Conservation (phyloP, 2,888 invertebrate genomes). For the Xylocampa areola region DNA sequence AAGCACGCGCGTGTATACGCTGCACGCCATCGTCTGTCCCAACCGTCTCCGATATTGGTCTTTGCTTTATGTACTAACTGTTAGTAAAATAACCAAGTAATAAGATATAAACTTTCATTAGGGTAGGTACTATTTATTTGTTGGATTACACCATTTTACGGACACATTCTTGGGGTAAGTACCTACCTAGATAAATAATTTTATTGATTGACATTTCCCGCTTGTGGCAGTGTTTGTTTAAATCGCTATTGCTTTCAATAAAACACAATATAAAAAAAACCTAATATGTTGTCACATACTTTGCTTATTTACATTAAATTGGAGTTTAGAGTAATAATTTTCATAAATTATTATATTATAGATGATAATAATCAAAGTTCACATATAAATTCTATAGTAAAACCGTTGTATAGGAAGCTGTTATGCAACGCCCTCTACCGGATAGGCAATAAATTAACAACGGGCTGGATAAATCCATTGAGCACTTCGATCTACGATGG, state of each 20-base stretch:
- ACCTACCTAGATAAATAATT: no score
- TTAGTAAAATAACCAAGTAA: conserved; percentile 37
- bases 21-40: no score
- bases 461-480: conserved; percentile 80
- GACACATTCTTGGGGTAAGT: conserved; percentile 10
- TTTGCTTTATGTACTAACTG: conserved; percentile 47
- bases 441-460: conserved; percentile 81
- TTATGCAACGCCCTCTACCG: conserved; percentile 77
- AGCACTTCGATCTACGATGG: conserved; percentile 76
- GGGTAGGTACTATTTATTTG: conserved; percentile 14
- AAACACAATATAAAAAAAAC: no score
- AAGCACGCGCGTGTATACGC: no score
- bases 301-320: no score
- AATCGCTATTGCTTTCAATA: no score
- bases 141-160: conserved; percentile 43
- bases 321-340: no score
- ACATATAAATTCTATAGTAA: conserved; percentile 45
- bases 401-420: conserved; percentile 68
- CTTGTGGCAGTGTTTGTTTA: no score
- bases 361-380: no score
- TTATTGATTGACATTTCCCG: no score
- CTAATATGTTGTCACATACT: no score
- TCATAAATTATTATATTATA: no score
- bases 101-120: conserved; percentile 5
- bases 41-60: conserved; percentile 27